Evolutionary conservation across 1,140 invertebrate species (phyloP).

Genomic region (Zaprionus taronus): DNA sequence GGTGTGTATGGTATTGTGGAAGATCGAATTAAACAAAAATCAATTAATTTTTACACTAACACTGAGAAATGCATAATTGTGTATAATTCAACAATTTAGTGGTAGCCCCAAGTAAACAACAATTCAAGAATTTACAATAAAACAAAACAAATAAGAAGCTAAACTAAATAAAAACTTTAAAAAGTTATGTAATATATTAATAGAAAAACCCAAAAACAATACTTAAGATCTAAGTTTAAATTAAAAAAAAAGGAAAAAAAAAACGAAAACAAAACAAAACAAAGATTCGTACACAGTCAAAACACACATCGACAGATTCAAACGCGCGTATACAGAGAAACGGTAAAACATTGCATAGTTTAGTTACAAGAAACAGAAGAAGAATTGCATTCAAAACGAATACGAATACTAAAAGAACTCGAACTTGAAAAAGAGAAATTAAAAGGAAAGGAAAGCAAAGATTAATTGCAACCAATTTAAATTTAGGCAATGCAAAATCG

Average conservation of each 20-base stretch:
- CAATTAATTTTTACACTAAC: slow-evolving; percentile 30
- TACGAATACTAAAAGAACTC: slow-evolving; percentile 25
- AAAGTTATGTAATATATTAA: slow-evolving; percentile 53
- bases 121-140: slow-evolving; percentile 53
- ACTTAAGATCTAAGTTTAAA: slow-evolving; percentile 42
- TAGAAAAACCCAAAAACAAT: slow-evolving; percentile 30
- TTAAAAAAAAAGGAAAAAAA: slow-evolving; percentile 6
- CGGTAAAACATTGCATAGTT: slow-evolving; percentile 14
- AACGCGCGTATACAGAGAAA: slow-evolving; percentile 24
- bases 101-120: slow-evolving; percentile 48
- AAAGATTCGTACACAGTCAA: slow-evolving; percentile 10
- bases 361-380: slow-evolving; percentile 18
- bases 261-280: background rate
- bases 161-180: slow-evolving; percentile 32
- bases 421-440: background rate
- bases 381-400: slow-evolving; percentile 29
- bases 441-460: background rate
- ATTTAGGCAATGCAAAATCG: slow-evolving; percentile 38
- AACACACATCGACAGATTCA: slow-evolving; percentile 34
- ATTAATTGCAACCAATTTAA: slow-evolving; percentile 49
- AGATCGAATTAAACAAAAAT: slow-evolving; percentile 24
- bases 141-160: slow-evolving; percentile 17
- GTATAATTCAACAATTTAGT: slow-evolving; percentile 46
- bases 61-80: slow-evolving; percentile 28
- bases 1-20: slow-evolving; percentile 13